Percentiles rank a stretch among this genome's conserved stretches.
phyloP scores from a whole-genome alignment of 2,888 invertebrate genomes.

The Cephus sareptanus region DNA sequence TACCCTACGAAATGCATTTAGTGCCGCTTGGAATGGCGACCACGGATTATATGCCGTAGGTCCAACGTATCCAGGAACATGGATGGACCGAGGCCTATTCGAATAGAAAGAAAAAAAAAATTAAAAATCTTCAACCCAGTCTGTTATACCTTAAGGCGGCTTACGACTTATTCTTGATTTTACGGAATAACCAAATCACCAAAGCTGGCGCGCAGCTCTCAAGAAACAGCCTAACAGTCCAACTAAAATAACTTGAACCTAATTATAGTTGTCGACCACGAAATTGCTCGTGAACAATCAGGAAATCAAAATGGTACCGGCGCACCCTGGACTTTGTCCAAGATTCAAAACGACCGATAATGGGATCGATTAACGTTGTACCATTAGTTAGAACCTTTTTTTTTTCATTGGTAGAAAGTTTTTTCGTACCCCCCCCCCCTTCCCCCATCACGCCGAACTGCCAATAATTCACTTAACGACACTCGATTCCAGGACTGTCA shows the following conservation, averaged over 20 bases:
- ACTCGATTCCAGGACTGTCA: neutral
- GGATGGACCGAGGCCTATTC: neutral
- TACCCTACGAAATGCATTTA: conserved; percentile 29
- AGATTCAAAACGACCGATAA: neutral
- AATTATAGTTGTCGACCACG: neutral
- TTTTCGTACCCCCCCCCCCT: no score
- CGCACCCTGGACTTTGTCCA: neutral
- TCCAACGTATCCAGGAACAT: neutral
- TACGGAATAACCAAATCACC: neutral
- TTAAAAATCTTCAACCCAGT: neutral
- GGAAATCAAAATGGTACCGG: neutral
- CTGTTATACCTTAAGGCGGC: neutral
- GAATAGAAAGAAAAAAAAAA: neutral
- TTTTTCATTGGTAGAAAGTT: neutral
- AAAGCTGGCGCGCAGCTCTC: neutral
- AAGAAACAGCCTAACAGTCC: neutral
- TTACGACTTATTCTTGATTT: neutral
- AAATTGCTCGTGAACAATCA: neutral
- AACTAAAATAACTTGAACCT: neutral
- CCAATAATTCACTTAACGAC: neutral
- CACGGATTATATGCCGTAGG: neutral
- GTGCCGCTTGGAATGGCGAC: neutral
- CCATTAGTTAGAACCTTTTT: neutral
- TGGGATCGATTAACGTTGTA: neutral
- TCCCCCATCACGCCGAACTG: neutral